These are phyloP conservation scores for Perithous albicinctus DNA, from an alignment of 2,888 invertebrate genomes.

Conservation along the genomic window DNA sequence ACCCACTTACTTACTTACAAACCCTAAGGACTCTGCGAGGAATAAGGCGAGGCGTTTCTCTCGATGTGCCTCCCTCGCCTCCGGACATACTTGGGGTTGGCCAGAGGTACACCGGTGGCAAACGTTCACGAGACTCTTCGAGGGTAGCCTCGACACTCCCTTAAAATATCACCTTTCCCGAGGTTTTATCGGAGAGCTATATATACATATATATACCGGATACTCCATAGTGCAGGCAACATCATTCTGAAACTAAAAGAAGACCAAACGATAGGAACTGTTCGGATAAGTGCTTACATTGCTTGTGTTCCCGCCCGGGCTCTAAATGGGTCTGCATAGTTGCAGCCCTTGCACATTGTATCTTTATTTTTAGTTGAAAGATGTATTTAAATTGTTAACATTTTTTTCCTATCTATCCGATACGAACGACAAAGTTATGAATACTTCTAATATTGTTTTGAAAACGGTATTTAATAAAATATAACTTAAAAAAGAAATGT, in stretches of 20 bases:
- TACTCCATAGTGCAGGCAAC: background rate
- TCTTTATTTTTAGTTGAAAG: too few species aligned
- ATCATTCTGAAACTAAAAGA: background rate
- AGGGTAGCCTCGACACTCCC: constrained; percentile 74
- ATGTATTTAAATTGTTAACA: too few species aligned
- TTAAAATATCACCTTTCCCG: constrained; percentile 82
- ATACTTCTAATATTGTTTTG: too few species aligned
- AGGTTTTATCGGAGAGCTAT: constrained; percentile 72
- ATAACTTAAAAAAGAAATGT: too few species aligned
- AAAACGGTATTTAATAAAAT: too few species aligned
- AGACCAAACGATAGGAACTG: background rate
- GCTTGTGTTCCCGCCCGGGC: background rate
- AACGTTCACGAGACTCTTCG: constrained; percentile 60
- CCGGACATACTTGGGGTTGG: background rate
- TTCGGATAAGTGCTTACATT: constrained; percentile 5
- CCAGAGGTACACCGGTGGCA: constrained; percentile 57
- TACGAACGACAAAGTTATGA: too few species aligned
- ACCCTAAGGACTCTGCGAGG: constrained; percentile 69
- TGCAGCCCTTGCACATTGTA: too few species aligned
- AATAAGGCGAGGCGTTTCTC: constrained; percentile 56
- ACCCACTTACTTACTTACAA: constrained; percentile 83
- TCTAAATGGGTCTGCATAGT: background rate
- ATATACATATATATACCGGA: constrained; percentile 25
- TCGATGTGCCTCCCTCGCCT: background rate
- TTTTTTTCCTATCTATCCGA: too few species aligned